Evolutionary conservation across 2,113 vertebrate genomes (phyloP).

Genomic region (Rhineura floridana): DNA sequence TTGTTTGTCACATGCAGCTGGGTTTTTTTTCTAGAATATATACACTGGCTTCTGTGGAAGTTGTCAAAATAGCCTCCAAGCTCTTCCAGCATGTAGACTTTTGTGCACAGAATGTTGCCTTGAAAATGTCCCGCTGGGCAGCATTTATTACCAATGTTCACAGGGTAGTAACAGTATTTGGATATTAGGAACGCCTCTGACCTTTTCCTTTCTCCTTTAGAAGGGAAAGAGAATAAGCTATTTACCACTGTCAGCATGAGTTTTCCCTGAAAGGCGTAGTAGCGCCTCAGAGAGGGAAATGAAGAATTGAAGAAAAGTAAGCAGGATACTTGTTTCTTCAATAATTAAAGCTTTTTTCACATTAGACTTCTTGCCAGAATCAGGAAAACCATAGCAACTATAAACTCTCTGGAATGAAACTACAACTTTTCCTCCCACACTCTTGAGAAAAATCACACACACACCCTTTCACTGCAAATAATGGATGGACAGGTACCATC

Average conservation of each 20-base stretch:
- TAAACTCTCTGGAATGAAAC: not conserved
- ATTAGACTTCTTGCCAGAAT: not conserved
- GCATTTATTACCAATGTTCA: conserved; percentile 43
- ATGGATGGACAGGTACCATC: not conserved
- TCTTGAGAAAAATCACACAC: not conserved
- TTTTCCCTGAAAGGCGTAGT: conserved; percentile 33
- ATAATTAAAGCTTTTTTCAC: not conserved
- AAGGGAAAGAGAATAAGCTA: conserved; percentile 45
- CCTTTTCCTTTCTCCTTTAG: conserved; percentile 48
- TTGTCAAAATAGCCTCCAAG: conserved; percentile 52
- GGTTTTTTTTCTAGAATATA: conserved; percentile 41
- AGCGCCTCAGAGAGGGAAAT: conserved; percentile 34
- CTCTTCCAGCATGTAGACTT: conserved; percentile 28
- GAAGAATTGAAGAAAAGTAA: conserved; percentile 37
- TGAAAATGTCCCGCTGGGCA: conserved; percentile 39
- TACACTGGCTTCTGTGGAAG: conserved; percentile 54
- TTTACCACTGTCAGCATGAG: conserved; percentile 27
- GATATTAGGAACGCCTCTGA: conserved; percentile 13
- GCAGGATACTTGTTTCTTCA: conserved; percentile 3
- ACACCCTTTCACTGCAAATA: not conserved
- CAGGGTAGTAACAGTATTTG: conserved; percentile 5
- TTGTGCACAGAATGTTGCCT: not conserved
- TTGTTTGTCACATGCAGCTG: conserved; percentile 48
- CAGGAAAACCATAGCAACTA: not conserved
- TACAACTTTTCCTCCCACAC: not conserved